Conservation (phyloP, 2,113 vertebrate genomes). For the Xiphorhynchus elegans region DNA sequence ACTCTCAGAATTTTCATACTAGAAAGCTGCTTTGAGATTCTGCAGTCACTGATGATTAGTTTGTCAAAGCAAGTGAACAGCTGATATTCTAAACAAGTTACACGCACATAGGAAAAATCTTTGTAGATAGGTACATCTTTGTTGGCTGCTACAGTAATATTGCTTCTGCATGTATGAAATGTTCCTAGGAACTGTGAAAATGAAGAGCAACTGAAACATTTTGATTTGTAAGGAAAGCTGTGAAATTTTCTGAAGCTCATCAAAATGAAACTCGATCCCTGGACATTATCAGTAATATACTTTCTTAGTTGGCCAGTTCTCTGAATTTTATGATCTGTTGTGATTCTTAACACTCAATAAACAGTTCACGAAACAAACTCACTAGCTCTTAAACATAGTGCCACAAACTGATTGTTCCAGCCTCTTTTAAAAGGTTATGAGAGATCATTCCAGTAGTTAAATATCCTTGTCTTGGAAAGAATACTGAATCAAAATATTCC, state of each 20-base stretch:
- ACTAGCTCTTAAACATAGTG: neutral
- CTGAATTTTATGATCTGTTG: neutral
- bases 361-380: neutral
- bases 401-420: neutral
- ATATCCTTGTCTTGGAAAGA: neutral
- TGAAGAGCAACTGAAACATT: neutral
- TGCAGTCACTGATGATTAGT: neutral
- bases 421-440: neutral
- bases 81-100: neutral
- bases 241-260: neutral
- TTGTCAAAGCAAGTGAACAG: slow-evolving; percentile 12
- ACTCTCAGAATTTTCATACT: neutral
- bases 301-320: neutral
- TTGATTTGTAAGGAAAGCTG: neutral
- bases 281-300: neutral
- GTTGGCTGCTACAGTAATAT: neutral
- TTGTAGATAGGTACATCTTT: neutral
- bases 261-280: neutral
- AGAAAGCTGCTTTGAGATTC: neutral
- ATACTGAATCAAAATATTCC: neutral
- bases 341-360: neutral
- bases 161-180: neutral
- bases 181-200: neutral
- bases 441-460: neutral
- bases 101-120: neutral